Percentiles rank a stretch among this genome's conserved stretches.
Evolutionary conservation across 2,888 invertebrate species (phyloP).

Genomic region (Acanthopleura granulata): DNA sequence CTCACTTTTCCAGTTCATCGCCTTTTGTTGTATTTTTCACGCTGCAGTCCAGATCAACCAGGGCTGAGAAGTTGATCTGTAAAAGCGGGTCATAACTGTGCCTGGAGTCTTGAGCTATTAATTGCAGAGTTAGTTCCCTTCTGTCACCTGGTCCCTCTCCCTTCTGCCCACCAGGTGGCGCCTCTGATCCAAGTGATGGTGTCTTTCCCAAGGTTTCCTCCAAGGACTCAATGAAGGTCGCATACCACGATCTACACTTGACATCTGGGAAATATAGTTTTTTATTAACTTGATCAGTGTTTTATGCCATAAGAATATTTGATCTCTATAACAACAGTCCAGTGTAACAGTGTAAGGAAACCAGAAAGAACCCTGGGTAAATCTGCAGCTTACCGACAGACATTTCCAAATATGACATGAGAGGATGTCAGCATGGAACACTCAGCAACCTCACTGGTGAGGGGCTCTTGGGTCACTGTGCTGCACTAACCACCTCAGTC

Average conservation of each 20-base stretch:
- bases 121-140: slow-evolving; percentile 25
- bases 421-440: too few species aligned
- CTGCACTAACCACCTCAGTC: too few species aligned
- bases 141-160: slow-evolving; percentile 8
- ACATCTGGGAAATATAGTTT: too few species aligned
- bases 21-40: slow-evolving; percentile 1
- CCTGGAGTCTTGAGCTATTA: slow-evolving; percentile 51
- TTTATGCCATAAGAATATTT: too few species aligned
- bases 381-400: too few species aligned
- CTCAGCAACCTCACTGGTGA: too few species aligned
- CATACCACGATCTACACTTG: slow-evolving; percentile 31
- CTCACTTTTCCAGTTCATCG: not conserved
- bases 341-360: too few species aligned
- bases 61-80: slow-evolving; percentile 49
- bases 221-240: slow-evolving; percentile 50
- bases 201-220: slow-evolving; percentile 36
- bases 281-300: too few species aligned
- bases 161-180: not conserved
- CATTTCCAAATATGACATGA: too few species aligned
- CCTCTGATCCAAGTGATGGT: not conserved
- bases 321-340: too few species aligned
- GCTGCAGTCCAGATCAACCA: slow-evolving; percentile 24
- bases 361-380: too few species aligned
- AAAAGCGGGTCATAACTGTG: slow-evolving; percentile 48
- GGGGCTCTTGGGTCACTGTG: too few species aligned